These are phyloP conservation scores for Vombatus ursinus DNA, from an alignment of 2,113 vertebrate genomes.

Conservation along the genomic window DNA sequence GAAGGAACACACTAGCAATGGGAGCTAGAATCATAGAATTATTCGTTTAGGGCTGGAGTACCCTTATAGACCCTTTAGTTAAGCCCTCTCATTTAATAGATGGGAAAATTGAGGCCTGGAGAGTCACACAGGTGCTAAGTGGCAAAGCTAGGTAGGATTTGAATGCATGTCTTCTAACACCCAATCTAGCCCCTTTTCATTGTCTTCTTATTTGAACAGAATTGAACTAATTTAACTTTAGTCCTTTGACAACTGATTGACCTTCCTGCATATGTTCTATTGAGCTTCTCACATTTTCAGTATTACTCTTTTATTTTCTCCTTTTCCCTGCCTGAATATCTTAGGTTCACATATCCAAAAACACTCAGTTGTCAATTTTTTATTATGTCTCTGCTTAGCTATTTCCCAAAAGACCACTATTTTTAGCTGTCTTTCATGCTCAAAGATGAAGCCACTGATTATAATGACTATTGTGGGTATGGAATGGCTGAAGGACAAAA, in stretches of 20 bases:
- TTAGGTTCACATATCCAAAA: background rate
- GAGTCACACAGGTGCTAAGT: background rate
- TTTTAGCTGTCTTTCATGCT: background rate
- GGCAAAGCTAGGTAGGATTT: background rate
- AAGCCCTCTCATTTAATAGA: background rate
- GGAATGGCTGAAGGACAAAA: background rate
- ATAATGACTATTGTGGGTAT: background rate
- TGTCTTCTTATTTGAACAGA: background rate
- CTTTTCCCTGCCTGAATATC: background rate
- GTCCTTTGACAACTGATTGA: background rate
- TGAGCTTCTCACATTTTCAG: background rate
- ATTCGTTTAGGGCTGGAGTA: background rate
- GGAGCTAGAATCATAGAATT: background rate
- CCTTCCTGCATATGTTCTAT: background rate
- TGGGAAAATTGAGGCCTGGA: background rate
- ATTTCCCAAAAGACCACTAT: background rate
- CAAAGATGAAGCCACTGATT: background rate
- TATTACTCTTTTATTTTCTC: background rate
- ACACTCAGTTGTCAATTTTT: background rate
- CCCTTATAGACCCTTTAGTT: background rate
- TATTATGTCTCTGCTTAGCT: background rate
- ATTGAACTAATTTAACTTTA: background rate
- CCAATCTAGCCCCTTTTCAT: background rate
- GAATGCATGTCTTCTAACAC: background rate
- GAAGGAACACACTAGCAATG: background rate